phyloP scores from a whole-genome alignment of 2,797 vertebrate species.

The Coluber constrictor region DNA sequence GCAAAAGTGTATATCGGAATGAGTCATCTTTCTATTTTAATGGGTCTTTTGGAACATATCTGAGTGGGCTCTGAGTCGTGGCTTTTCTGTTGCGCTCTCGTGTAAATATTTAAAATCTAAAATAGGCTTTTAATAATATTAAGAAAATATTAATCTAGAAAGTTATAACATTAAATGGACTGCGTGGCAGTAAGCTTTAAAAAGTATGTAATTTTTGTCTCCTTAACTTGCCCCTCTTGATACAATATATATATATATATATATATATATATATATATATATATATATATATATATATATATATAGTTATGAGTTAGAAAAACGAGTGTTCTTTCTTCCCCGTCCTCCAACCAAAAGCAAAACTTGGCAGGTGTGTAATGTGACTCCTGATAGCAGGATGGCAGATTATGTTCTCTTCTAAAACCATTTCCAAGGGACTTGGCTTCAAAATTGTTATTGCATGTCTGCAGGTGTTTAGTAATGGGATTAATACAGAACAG shows the following conservation, averaged over 20 bases:
- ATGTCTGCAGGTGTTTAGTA: slow-evolving; percentile 91
- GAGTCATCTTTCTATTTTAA: slow-evolving; percentile 61
- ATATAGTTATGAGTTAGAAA: slow-evolving; percentile 70
- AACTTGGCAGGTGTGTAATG: slow-evolving; percentile 83
- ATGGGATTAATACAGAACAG: slow-evolving; percentile 87
- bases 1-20: slow-evolving; percentile 43
- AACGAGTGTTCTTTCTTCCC: slow-evolving; percentile 54
- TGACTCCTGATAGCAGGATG: slow-evolving; percentile 78
- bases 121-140: slow-evolving; percentile 61
- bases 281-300: too few relatives aligned
- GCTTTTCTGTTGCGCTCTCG: slow-evolving; percentile 53
- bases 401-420: slow-evolving; percentile 78
- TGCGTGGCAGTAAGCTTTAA: slow-evolving; percentile 64
- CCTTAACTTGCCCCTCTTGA: neutral
- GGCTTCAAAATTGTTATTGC: slow-evolving; percentile 84
- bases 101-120: slow-evolving; percentile 67
- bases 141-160: slow-evolving; percentile 65
- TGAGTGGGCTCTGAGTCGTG: slow-evolving; percentile 54
- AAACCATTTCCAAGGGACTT: slow-evolving; percentile 75
- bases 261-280: too few relatives aligned
- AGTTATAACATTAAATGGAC: slow-evolving; percentile 69
- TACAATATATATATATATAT: neutral
- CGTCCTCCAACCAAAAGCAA: slow-evolving; percentile 66
- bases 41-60: slow-evolving; percentile 65
- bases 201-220: slow-evolving; percentile 44